These are phyloP conservation scores for Meandrusa payeni DNA, from an alignment of 2,888 invertebrate genomes.

Conservation along the genomic window DNA sequence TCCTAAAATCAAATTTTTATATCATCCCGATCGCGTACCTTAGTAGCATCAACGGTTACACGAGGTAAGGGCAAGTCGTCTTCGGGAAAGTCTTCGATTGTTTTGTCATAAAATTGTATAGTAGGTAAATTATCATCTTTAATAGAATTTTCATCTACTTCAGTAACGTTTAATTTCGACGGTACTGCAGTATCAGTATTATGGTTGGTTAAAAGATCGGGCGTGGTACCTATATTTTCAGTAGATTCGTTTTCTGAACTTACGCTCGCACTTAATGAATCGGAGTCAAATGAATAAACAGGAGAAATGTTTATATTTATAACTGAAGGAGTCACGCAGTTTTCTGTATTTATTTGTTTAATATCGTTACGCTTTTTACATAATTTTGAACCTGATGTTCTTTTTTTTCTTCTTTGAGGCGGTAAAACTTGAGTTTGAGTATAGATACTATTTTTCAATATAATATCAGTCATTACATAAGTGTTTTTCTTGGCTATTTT, in stretches of 20 bases:
- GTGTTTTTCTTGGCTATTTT: constrained; percentile 52
- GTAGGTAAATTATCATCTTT: not conserved
- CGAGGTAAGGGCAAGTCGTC: constrained; percentile 55
- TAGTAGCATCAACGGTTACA: constrained; percentile 41
- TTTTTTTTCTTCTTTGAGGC: constrained; percentile 58
- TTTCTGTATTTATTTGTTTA: constrained; percentile 39
- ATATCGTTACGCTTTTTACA: constrained; percentile 35
- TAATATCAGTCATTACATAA: constrained; percentile 60
- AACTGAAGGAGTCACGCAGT: constrained; percentile 61
- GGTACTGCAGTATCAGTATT: constrained; percentile 55
- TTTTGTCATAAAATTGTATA: not conserved
- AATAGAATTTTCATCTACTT: constrained; percentile 19
- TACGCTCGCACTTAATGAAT: constrained; percentile 74
- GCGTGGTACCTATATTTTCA: constrained; percentile 56
- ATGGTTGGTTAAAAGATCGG: constrained; percentile 82
- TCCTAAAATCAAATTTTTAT: constrained; percentile 68
- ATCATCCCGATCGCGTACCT: constrained; percentile 40
- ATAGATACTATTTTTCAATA: constrained; percentile 43
- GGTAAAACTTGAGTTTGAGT: constrained; percentile 60
- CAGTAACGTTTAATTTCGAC: constrained; percentile 32
- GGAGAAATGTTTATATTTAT: constrained; percentile 83
- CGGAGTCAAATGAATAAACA: constrained; percentile 66
- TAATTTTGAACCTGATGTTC: constrained; percentile 40
- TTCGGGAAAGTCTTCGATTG: constrained; percentile 51
- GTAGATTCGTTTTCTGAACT: constrained; percentile 45